phyloP scores from a whole-genome alignment of 2,888 invertebrate species.

The Drosophila subquinaria region DNA sequence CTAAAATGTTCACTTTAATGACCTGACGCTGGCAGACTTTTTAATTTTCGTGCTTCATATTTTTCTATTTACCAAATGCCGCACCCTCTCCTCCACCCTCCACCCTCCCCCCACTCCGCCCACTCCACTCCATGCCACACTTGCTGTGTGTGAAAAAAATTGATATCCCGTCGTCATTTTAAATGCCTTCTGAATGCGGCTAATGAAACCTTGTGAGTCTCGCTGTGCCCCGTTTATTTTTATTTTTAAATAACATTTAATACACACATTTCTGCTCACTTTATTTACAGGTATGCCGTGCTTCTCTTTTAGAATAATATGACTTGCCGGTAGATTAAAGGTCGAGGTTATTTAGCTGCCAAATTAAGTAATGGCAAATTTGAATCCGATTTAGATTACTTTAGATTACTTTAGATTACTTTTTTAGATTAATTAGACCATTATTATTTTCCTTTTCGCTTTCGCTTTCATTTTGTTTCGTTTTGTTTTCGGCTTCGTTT shows the following conservation, averaged over 20 bases:
- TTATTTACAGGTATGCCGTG: conserved; percentile 50
- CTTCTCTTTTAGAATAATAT: conserved; percentile 13
- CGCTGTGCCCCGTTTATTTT: conserved; percentile 43
- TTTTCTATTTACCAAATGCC: conserved; percentile 60
- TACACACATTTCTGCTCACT: conserved; percentile 41
- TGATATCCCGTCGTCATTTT: conserved; percentile 71
- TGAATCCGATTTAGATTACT: conserved; percentile 33
- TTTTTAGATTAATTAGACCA: conserved; percentile 75
- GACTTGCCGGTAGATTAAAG: conserved; percentile 10
- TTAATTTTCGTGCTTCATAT: conserved; percentile 76
- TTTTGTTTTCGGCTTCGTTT: neutral
- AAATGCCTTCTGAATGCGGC: conserved; percentile 66
- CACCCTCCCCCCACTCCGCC: neutral
- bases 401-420: too few relatives aligned
- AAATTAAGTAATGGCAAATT: conserved; percentile 15
- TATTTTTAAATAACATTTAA: conserved; percentile 66
- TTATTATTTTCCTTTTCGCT: conserved; percentile 45
- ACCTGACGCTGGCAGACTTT: conserved; percentile 67
- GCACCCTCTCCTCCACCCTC: neutral
- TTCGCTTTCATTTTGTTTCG: conserved; percentile 34
- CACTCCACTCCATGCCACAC: neutral
- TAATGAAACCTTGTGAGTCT: conserved; percentile 64
- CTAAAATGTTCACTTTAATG: conserved; percentile 70
- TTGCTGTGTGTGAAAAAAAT: conserved; percentile 35
- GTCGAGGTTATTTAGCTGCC: conserved; percentile 19